Percentiles rank a stretch among this genome's conserved stretches.
Evolutionary conservation across 2,113 vertebrate genomes (phyloP).

Genomic region (Ramphastos sulfuratus): DNA sequence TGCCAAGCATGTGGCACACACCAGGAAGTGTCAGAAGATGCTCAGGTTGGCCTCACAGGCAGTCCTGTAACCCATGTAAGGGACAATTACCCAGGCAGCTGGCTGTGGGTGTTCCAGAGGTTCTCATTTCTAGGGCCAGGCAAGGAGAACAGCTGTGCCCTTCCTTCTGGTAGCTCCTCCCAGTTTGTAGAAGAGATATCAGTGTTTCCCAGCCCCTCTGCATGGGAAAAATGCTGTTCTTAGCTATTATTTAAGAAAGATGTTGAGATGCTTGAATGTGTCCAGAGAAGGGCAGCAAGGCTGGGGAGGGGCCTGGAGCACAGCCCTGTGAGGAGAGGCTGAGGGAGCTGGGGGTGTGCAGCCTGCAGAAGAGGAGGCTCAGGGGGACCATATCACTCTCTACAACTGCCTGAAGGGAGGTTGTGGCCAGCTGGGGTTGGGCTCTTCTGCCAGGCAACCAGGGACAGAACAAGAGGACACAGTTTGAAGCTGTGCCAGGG

Average conservation of each 20-base stretch:
- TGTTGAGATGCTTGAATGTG: too few species aligned
- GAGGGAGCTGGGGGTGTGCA: too few species aligned
- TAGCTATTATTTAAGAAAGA: neutral
- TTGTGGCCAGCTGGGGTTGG: too few species aligned
- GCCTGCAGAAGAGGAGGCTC: too few species aligned
- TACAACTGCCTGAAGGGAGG: too few species aligned
- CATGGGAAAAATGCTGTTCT: neutral
- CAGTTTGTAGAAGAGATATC: neutral
- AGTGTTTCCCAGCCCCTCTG: neutral
- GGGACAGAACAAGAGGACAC: too few species aligned
- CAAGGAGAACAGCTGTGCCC: neutral
- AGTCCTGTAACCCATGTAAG: neutral
- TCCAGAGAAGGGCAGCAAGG: too few species aligned
- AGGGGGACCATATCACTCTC: too few species aligned
- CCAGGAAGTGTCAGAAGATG: neutral
- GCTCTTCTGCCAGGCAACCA: too few species aligned
- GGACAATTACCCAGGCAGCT: neutral
- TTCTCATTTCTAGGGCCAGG: neutral
- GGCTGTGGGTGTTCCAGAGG: neutral
- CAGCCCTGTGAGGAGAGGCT: too few species aligned
- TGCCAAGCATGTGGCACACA: neutral
- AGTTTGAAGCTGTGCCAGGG: too few species aligned
- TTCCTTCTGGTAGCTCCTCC: neutral
- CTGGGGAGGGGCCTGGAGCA: too few species aligned
- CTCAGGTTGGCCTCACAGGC: rapidly evolving